phyloP scores from a whole-genome alignment of 2,888 invertebrate genomes.

The Phytoseiulus persimilis region DNA sequence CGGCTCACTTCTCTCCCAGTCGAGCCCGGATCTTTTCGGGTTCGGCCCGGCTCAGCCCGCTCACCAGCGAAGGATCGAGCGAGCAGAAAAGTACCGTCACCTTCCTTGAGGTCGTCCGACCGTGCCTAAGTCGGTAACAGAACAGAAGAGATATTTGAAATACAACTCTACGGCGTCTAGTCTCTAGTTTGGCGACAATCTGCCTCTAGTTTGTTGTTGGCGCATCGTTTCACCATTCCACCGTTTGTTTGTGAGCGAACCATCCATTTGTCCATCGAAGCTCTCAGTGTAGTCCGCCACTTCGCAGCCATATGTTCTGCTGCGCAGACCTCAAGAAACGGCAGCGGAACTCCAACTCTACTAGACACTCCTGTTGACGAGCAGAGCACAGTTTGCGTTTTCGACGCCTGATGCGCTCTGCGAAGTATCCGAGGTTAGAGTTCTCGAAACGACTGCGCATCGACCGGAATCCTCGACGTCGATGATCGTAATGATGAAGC shows the following conservation, averaged over 20 bases:
- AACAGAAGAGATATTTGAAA: not conserved
- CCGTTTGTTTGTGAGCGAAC: not conserved
- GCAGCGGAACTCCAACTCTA: not conserved
- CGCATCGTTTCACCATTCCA: not conserved
- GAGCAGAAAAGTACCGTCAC: conserved; percentile 19
- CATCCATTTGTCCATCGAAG: not conserved
- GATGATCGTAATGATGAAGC: not conserved
- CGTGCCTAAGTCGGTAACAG: conserved; percentile 23
- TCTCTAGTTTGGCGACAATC: not conserved
- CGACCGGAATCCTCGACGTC: not conserved
- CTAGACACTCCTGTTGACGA: not conserved
- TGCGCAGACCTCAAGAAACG: not conserved
- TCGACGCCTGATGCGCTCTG: not conserved
- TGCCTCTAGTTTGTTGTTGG: conserved; percentile 5
- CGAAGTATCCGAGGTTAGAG: not conserved
- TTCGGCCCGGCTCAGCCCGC: not conserved
- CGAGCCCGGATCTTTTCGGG: not conserved
- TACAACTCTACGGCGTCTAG: not conserved
- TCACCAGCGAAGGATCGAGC: not conserved
- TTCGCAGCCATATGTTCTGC: not conserved
- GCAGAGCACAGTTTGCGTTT: too few species aligned
- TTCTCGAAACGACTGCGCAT: not conserved
- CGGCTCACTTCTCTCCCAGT: not conserved
- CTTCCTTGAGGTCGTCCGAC: conserved; percentile 29
- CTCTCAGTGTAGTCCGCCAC: not conserved